Conservation (phyloP, 2,113 vertebrate genomes). For the Triplophysa siluroides region DNA sequence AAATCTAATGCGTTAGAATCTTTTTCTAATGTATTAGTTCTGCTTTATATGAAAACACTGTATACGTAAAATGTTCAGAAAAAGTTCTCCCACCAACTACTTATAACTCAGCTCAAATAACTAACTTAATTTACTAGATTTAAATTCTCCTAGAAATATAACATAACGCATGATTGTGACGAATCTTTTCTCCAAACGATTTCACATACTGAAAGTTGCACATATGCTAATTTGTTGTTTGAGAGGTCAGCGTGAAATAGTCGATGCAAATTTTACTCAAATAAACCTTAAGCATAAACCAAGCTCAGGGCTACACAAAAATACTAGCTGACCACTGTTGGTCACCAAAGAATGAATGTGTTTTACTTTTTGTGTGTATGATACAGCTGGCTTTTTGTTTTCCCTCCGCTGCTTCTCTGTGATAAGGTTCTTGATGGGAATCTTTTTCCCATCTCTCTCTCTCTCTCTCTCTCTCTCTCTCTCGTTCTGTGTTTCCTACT, state of each 20-base stretch:
- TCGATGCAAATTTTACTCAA: constrained; percentile 66
- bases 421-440: constrained; percentile 21
- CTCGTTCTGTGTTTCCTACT: too few relatives aligned
- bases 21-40: too few relatives aligned
- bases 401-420: background rate
- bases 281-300: constrained; percentile 30
- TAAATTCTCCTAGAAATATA: too few relatives aligned
- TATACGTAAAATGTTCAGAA: too few relatives aligned
- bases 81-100: too few relatives aligned
- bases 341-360: constrained; percentile 4
- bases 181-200: too few relatives aligned
- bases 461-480: background rate
- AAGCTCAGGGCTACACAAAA: background rate
- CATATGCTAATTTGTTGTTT: constrained; percentile 45
- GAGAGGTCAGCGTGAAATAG: background rate
- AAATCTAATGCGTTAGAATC: too few relatives aligned
- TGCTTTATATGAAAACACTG: too few relatives aligned
- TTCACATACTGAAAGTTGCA: background rate
- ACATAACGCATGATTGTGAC: too few relatives aligned
- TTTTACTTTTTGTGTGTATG: background rate
- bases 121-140: too few relatives aligned
- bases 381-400: background rate
- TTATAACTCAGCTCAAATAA: too few relatives aligned
- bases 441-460: background rate
- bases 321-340: background rate